Conservation (phyloP, 2,888 invertebrate species). For the Thumatha senex region DNA sequence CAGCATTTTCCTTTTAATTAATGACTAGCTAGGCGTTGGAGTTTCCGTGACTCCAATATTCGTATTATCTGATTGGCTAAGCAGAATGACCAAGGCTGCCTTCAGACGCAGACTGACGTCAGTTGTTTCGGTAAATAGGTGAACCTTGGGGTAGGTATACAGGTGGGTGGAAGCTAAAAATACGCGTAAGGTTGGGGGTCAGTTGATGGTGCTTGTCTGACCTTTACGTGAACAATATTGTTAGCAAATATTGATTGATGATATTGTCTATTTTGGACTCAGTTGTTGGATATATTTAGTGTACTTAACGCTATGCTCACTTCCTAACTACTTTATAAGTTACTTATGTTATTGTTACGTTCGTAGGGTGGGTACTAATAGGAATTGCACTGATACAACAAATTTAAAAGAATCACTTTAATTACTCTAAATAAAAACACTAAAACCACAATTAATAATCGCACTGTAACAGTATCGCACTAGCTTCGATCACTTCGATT, state of each 20-base stretch:
- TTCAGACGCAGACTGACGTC: constrained; percentile 70
- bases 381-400: too few species aligned
- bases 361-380: too few species aligned
- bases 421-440: too few species aligned
- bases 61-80: constrained; percentile 62
- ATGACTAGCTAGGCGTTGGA: constrained; percentile 20
- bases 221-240: constrained; percentile 35
- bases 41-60: constrained; percentile 48
- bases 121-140: constrained; percentile 78
- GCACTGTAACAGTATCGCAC: too few species aligned
- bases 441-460: too few species aligned
- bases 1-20: constrained; percentile 20
- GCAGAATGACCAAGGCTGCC: constrained; percentile 63
- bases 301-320: too few species aligned
- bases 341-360: too few species aligned
- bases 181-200: constrained; percentile 73
- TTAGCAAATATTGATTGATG: constrained; percentile 29
- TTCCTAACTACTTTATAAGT: too few species aligned
- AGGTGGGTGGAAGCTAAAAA: constrained; percentile 68
- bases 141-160: constrained; percentile 54
- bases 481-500: too few species aligned
- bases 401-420: too few species aligned
- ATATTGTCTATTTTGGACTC: constrained; percentile 11
- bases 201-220: constrained; percentile 41
- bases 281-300: constrained; percentile 9